Percentiles rank a stretch among this genome's conserved stretches.
These are phyloP conservation scores for Zophobas atratus DNA, from an alignment of 1,140 invertebrate genomes.

Conservation along the genomic window DNA sequence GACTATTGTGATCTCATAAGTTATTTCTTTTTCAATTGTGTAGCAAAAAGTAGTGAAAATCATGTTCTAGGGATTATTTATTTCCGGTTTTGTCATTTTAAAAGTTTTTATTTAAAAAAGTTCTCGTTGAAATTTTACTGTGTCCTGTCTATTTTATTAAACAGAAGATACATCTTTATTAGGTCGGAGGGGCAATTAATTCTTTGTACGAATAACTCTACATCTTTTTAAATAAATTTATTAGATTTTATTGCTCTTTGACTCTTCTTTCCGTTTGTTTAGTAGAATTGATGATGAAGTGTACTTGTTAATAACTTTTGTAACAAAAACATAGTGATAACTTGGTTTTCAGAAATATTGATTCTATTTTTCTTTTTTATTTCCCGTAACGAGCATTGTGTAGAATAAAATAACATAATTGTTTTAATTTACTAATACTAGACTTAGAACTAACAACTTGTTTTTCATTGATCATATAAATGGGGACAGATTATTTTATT, in stretches of 20 bases:
- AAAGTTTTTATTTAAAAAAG: constrained; percentile 30
- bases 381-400: too few relatives aligned
- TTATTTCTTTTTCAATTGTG: neutral
- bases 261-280: neutral
- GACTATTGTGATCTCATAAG: neutral
- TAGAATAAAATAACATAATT: too few relatives aligned
- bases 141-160: constrained; percentile 25
- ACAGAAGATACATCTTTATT: neutral
- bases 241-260: neutral
- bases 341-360: too few relatives aligned
- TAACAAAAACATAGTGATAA: too few relatives aligned
- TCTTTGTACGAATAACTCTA: constrained; percentile 23
- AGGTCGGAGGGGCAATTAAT: constrained; percentile 23
- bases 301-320: too few relatives aligned
- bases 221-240: constrained; percentile 37
- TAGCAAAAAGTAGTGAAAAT: neutral
- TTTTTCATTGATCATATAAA: too few relatives aligned
- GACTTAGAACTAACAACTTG: too few relatives aligned
- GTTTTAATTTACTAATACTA: too few relatives aligned
- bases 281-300: too few relatives aligned
- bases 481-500: too few relatives aligned
- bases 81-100: constrained; percentile 30
- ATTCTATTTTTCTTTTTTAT: too few relatives aligned
- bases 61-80: constrained; percentile 17
- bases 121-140: constrained; percentile 13